Conservation (phyloP, 2,113 vertebrate genomes). For the Empidonax alnorum region DNA sequence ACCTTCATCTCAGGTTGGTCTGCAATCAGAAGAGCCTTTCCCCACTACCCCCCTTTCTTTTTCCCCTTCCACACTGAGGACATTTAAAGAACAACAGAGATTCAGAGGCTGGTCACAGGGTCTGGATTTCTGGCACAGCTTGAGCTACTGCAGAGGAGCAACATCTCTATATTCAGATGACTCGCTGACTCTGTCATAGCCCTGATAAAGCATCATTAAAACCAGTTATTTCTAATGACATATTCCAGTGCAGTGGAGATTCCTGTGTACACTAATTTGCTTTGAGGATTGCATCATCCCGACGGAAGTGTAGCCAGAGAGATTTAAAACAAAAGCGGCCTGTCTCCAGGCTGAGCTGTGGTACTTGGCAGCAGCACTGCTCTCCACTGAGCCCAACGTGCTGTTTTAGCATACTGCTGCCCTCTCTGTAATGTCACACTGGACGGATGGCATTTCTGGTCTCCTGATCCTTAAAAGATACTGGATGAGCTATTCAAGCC, state of each 20-base stretch:
- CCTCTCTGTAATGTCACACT: constrained; percentile 29
- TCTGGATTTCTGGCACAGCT: background rate
- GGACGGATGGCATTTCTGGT: constrained; percentile 43
- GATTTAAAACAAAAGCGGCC: constrained; percentile 64
- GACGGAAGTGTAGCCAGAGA: constrained; percentile 45
- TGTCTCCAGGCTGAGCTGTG: constrained; percentile 60
- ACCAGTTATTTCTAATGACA: constrained; percentile 48
- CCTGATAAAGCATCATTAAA: constrained; percentile 43
- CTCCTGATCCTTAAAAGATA: background rate
- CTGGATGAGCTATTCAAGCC: constrained; percentile 6
- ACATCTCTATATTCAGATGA: constrained; percentile 38
- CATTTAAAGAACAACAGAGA: background rate
- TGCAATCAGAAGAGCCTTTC: background rate
- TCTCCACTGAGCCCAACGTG: constrained; percentile 1
- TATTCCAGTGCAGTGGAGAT: constrained; percentile 23
- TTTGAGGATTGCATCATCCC: constrained; percentile 47
- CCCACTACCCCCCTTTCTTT: background rate
- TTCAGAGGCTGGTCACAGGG: background rate
- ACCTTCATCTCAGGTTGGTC: background rate
- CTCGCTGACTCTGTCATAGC: background rate
- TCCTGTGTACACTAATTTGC: constrained; percentile 57
- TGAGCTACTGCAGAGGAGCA: constrained; percentile 6
- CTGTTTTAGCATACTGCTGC: constrained; percentile 40
- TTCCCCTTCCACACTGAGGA: background rate
- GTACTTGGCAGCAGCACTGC: constrained; percentile 18